Evolutionary conservation across 2,797 vertebrate species (phyloP), one percentile per base, ranked within the genome.

Genomic region (Coracias cyanogaster): DNA sequence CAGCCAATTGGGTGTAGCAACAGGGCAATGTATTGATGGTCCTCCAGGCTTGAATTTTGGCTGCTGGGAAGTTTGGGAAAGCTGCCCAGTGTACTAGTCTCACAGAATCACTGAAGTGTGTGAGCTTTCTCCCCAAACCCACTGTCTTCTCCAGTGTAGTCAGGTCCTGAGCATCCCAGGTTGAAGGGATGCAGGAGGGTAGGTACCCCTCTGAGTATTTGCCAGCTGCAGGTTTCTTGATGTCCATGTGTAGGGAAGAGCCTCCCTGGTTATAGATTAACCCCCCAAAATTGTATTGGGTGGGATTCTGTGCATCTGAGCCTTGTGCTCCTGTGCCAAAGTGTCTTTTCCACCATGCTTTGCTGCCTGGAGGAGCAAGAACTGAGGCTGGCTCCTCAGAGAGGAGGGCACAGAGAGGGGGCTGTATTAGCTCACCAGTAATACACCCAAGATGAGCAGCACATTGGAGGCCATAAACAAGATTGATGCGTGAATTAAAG

Each of bases 401-500:
- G 61, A 62, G 48, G 48, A 58, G 49, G 66, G 62, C 76, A 49
- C 13, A 9, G 84, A 77, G 49, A 48, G 3, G 51, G 76, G 65
- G 67, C 70, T 19, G 16, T 49, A 18, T 72, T 49, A 65, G 54
- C 73, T 87, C 37, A 2, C 72, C 15, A 24, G 79, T 66, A 84
- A 76, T 17, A 48, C 1, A 3, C 48, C 60, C 6, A 6, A 91
- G 93, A 91, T 49, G 82, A 82, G 72, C 46, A 74, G 78, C 9
- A 3, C 2, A 3, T 15, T 58, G 81, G 74, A 78, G 79, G 67
- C 86, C 60, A 74, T 90, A 88, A 96, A 95, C 29, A 52, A 85
- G 94, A 96, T 60, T 86, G 95, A 97, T 95, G 94, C 20, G 14
- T 14, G 58, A 94, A 93, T 96, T 92, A 88, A 71, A 77, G 73